phyloP scores from a whole-genome alignment of 2,797 vertebrate species.

The Diplodus sargus region DNA sequence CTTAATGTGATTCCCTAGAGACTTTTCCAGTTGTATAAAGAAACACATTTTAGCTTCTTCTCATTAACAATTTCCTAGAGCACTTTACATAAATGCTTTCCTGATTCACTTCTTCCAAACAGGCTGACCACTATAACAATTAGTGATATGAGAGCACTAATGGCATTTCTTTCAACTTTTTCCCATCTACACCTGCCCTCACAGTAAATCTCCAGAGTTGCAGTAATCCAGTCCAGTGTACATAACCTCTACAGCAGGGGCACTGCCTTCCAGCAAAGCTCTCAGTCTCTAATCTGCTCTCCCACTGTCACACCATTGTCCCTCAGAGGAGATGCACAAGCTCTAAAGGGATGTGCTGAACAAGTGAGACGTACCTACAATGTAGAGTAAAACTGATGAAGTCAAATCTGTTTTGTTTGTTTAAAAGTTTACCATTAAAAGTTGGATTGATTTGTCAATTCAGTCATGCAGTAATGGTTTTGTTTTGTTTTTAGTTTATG shows the following conservation, averaged over 20 bases:
- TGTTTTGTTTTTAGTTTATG: neutral
- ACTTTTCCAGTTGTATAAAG: neutral
- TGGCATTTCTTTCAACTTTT: constrained; percentile 8
- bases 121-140: neutral
- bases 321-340: constrained; percentile 10
- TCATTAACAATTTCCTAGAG: neutral
- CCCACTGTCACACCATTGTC: neutral
- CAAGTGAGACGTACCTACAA: neutral
- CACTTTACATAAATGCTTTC: constrained; percentile 2
- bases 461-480: neutral
- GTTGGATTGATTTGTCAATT: neutral
- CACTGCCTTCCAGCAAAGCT: neutral
- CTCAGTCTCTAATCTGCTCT: constrained; percentile 16
- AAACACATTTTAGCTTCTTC: neutral
- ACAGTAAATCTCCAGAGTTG: neutral
- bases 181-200: neutral
- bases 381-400: neutral
- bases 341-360: constrained; percentile 6
- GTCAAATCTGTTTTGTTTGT: neutral
- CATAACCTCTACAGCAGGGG: neutral
- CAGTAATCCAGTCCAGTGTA: constrained; percentile 11
- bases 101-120: neutral
- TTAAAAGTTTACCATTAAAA: neutral
- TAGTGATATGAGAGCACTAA: constrained; percentile 1
- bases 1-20: neutral